Conservation (phyloP, 1,140 invertebrate genomes). For the Hyposmocoma kahamanoa region DNA sequence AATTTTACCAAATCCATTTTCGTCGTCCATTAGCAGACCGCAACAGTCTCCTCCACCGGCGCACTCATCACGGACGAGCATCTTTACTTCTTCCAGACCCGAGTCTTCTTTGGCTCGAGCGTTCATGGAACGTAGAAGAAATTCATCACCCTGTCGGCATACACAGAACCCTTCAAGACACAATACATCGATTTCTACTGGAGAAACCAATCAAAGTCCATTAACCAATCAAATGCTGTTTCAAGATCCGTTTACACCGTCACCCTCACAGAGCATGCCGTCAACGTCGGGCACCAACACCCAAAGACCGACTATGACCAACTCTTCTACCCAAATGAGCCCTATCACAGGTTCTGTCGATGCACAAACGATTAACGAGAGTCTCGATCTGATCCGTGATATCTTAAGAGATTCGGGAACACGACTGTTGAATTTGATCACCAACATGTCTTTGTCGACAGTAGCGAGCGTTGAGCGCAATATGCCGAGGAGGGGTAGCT, state of each 20-base stretch:
- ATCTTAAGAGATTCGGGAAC: slow-evolving; percentile 69
- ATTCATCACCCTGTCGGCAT: slow-evolving; percentile 14
- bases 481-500: slow-evolving; percentile 18
- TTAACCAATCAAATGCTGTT: background rate
- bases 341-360: slow-evolving; percentile 37
- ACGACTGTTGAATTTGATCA: slow-evolving; percentile 61
- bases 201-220: background rate
- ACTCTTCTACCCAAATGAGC: slow-evolving; percentile 38
- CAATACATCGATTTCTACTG: slow-evolving; percentile 1
- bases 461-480: slow-evolving; percentile 39
- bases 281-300: slow-evolving; percentile 18
- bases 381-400: slow-evolving; percentile 60
- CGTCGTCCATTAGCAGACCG: slow-evolving; percentile 24
- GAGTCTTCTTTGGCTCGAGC: slow-evolving; percentile 26
- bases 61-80: slow-evolving; percentile 46
- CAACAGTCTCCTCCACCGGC: slow-evolving; percentile 19
- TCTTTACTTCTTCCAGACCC: slow-evolving; percentile 40
- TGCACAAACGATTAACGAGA: slow-evolving; percentile 56
- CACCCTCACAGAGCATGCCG: slow-evolving; percentile 15
- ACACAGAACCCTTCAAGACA: slow-evolving; percentile 2
- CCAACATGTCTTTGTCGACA: slow-evolving; percentile 56
- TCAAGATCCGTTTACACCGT: background rate
- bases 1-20: slow-evolving; percentile 59
- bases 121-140: slow-evolving; percentile 26
- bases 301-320: slow-evolving; percentile 31